These are phyloP conservation scores for Pomatorhinus ruficollis DNA, from an alignment of 2,113 vertebrate genomes.

Conservation along the genomic window DNA sequence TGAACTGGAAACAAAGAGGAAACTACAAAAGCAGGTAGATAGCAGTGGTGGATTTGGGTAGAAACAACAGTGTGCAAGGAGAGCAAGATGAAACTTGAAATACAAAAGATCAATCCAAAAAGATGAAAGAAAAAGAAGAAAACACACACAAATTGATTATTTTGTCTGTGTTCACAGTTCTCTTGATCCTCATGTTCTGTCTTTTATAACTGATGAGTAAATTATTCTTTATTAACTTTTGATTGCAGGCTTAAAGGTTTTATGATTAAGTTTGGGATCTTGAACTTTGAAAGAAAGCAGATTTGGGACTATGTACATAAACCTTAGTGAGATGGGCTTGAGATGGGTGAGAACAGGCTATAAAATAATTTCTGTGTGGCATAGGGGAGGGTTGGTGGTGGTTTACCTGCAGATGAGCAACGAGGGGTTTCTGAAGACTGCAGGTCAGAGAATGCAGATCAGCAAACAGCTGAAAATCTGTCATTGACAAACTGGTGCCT, in stretches of 20 bases:
- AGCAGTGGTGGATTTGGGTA: background rate
- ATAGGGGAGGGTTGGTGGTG: background rate
- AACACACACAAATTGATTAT: background rate
- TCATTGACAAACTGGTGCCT: accelerated
- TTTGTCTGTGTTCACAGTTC: background rate
- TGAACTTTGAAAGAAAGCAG: background rate
- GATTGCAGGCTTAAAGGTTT: background rate
- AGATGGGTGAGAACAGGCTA: background rate
- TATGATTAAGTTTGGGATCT: background rate
- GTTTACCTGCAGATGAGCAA: background rate
- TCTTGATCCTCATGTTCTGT: background rate
- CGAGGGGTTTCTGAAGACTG: background rate
- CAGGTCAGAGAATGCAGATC: background rate
- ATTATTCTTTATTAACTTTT: background rate
- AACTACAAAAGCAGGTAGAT: background rate
- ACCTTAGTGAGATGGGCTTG: background rate
- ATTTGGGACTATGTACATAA: background rate
- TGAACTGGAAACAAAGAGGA: background rate
- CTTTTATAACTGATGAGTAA: background rate
- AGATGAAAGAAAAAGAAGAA: constrained; percentile 6
- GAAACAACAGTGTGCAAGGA: background rate
- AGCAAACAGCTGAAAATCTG: background rate
- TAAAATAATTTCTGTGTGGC: background rate
- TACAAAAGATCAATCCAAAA: background rate
- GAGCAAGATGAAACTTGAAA: background rate